A percentile compares a stretch with the other conserved stretches of the same genome.
phyloP scores from a whole-genome alignment of 2,888 invertebrate genomes.

The Nomada hirtipes region DNA sequence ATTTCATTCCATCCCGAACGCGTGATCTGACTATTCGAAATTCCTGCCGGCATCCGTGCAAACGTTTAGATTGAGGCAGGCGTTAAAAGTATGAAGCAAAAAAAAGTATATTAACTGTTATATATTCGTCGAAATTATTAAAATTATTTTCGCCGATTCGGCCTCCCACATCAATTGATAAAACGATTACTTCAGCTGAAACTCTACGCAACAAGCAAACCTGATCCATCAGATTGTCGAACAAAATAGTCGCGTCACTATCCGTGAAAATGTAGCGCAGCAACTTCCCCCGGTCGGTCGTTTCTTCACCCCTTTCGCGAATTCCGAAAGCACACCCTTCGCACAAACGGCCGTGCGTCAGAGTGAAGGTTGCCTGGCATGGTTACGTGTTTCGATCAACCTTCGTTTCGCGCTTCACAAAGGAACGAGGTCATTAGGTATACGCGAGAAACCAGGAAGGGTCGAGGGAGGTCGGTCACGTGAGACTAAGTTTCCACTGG shows the following conservation, averaged over 20 bases:
- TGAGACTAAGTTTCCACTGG: conserved; percentile 39
- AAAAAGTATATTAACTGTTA: too few relatives aligned
- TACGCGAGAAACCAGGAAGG: conserved; percentile 62
- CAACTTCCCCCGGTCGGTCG: conserved; percentile 49
- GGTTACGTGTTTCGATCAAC: conserved; percentile 58
- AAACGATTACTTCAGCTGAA: neutral
- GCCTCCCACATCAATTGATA: neutral
- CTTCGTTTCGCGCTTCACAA: conserved; percentile 57
- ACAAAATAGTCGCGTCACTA: neutral
- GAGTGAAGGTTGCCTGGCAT: conserved; percentile 53
- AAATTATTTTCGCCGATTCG: too few relatives aligned
- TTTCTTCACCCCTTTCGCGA: conserved; percentile 14
- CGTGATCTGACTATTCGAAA: neutral
- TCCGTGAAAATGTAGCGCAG: conserved; percentile 9
- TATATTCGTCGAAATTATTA: too few relatives aligned
- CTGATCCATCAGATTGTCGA: neutral
- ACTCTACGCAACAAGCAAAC: neutral
- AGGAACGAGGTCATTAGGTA: conserved; percentile 71
- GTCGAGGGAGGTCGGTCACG: conserved; percentile 63
- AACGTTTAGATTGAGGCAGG: too few relatives aligned
- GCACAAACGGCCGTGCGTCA: conserved; percentile 36
- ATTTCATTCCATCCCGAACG: neutral
- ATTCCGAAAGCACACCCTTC: conserved; percentile 41
- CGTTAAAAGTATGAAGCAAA: too few relatives aligned
- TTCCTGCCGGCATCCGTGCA: too few relatives aligned